Conservation (phyloP, 2,797 vertebrate species). For the Heterohyrax brucei region DNA sequence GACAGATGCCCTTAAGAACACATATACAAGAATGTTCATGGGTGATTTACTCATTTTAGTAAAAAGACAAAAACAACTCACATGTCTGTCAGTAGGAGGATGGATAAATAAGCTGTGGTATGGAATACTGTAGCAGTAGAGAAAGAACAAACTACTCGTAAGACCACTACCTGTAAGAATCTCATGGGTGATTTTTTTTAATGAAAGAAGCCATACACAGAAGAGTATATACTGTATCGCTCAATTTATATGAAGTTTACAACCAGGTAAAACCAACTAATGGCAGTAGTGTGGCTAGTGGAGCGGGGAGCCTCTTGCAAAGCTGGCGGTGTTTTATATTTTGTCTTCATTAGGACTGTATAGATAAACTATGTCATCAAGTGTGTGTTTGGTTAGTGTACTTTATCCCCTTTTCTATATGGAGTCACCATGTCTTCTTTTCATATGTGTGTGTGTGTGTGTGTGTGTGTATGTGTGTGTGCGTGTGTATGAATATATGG, state of each 20-base stretch:
- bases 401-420: accelerated
- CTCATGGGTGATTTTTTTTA: neutral
- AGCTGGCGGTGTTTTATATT: neutral
- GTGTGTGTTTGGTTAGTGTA: neutral
- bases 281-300: neutral
- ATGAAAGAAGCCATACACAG: neutral
- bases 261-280: neutral
- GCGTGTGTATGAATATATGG: too few relatives aligned
- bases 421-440: neutral
- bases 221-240: neutral
- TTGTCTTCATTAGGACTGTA: accelerated
- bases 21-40: neutral
- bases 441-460: neutral
- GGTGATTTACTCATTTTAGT: neutral
- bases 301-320: accelerated
- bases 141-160: neutral
- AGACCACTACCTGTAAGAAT: neutral
- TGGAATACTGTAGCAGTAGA: neutral
- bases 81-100: neutral
- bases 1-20: neutral
- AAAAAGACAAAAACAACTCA: neutral
- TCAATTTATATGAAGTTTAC: neutral
- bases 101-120: neutral
- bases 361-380: neutral
- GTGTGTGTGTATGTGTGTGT: too few relatives aligned